Base-by-base conservation (phyloP, 2,113 vertebrate genomes). In the Brachionichthys hirsutus region DNA sequence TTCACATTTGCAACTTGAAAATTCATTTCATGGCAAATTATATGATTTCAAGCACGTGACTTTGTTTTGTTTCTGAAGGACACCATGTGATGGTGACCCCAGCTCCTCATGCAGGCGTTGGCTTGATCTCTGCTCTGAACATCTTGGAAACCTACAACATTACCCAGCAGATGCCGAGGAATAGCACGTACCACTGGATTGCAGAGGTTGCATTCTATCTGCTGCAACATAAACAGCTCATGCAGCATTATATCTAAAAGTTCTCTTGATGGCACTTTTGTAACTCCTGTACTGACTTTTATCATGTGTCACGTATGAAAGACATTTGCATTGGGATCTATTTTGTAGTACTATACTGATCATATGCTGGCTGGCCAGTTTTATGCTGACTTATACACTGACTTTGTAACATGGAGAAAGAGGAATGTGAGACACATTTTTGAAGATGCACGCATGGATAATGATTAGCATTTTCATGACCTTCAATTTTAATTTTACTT, bases 121-220 rank as follows among this genome's bases (percentile, higher is more conserved):
- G 94, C 1, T 84, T 99, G 73, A 89, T 99, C 78, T 84, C 93
- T 67, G 95, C 96, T 42, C 93, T 99, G 54, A 98, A 98, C 78
- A 97, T 99, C 83, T 90, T 99, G 0, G 95, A 99, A 81, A 94
- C 94, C 60, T 98, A 94, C 83, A 99, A 99, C 80, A 93, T 99
- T 61, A 94, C 91, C 40, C 92, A 63, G 67, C 92, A 93, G 78
- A 81, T 89, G 15, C 73, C 91, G 59, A 90, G 92, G 24, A 94
- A 93, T 59, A 90, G 78, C 77, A 87, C 90, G 46, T 90, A 94
- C 67, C 95, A 98, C 83, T 94, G 94, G 94, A 93, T 95, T 53
- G 93, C 94, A 75, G 97, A 98, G 94, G 97, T 98, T 91, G 41
- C 14, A 3, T 20, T 20, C 43, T 9, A 46, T 16, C 22, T 16